Base-by-base conservation (phyloP, 2,888 invertebrate genomes). In the Odontocolon sp. region DNA sequence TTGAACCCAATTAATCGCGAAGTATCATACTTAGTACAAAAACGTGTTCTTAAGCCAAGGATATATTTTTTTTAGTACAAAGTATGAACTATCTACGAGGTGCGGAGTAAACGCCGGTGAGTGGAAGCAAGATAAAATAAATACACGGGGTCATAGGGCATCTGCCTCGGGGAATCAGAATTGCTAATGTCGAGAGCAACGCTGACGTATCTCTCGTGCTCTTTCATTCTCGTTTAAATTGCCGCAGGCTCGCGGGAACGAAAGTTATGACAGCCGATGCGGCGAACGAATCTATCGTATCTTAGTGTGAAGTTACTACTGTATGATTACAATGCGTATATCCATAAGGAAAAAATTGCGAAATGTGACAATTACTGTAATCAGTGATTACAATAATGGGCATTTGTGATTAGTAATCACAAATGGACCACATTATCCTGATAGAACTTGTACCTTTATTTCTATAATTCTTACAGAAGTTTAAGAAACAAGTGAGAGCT, bases 111-210 rank as follows among this genome's bases (percentile, higher is more conserved):
- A 67, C 54, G 33, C 14, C 56, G 45, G 26, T 67, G 56, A 14
- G 33, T 18, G 8, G 36, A 28, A 40, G 66, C 18, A 76, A 79
- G 80, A 82, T 85, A 79, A 84, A 85, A 84, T 78, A 83, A 81
- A 82, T 79, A 81, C 79, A 73, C 76, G 50, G 78, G 87, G 84
- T 86, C 85, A 81, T 50, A 84, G 87, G 84, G 82, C 85, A 83
- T 81, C 42, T 67, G 83, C 81, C 83, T 79, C 80, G 71, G 77
- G 75, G 76, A 76, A 87, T 88, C 88, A 85, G 85, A 85, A 87
- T 84, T 88, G 87, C 85, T 87, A 87, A 88, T 87, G 78, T 70
- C 79, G 56, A 78, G 71, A 76, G 79, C 77, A 81, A 81, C 72
- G 68, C 64, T 59, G 61, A 54, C 61, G 18, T 59, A 16, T 56